Evolutionary conservation across 1,140 invertebrate genomes (phyloP).

Genomic region (Sycobia sp.): DNA sequence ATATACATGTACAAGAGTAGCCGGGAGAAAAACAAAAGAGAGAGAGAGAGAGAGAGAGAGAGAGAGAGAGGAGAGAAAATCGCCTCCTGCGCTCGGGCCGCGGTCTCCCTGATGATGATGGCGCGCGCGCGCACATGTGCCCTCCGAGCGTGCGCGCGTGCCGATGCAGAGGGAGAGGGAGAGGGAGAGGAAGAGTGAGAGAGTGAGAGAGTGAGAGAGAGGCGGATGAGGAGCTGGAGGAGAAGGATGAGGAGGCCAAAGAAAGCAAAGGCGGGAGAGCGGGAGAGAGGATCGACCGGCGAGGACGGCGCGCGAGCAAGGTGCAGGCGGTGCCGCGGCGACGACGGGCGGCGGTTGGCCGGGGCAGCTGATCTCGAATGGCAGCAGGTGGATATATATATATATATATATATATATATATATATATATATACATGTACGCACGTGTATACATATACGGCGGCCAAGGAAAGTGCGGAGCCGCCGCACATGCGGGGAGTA

Average conservation of each 20-base stretch:
- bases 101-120: no score
- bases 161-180: not conserved
- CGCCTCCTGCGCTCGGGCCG: no score
- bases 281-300: not conserved
- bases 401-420: no score
- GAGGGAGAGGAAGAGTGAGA: not conserved
- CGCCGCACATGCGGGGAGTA: not conserved
- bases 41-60: not conserved
- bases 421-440: no score
- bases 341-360: conserved; percentile 55
- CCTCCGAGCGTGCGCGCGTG: conserved; percentile 3
- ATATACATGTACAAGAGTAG: no score
- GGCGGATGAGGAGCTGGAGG: conserved; percentile 1
- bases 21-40: no score
- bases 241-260: not conserved
- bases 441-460: no score
- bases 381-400: conserved; percentile 60
- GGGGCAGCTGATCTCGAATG: conserved; percentile 56
- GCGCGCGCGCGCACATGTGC: no score
- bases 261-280: not conserved
- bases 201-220: conserved; percentile 13
- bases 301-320: conserved; percentile 42
- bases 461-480: conserved; percentile 19
- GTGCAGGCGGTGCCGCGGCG: conserved; percentile 47
- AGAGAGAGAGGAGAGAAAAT: not conserved